Evolutionary conservation across 1,140 invertebrate genomes (phyloP).

Genomic region (Zaprionus camerounensis): DNA sequence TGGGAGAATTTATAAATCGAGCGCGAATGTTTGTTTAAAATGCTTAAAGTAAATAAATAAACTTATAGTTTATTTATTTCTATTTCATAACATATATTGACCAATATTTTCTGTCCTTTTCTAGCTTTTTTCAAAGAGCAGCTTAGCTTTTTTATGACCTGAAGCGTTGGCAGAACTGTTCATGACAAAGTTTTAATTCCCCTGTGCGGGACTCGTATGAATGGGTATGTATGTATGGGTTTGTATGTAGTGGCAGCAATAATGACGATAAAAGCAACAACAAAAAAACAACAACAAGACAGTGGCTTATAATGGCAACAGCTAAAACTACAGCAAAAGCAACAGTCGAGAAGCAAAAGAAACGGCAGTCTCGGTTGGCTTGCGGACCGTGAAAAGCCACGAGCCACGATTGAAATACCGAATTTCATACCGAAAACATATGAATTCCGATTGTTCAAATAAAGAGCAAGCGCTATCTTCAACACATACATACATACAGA

Average conservation of each 20-base stretch:
- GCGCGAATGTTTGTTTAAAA: too few relatives aligned
- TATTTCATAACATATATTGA: too few relatives aligned
- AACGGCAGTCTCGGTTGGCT: conserved; percentile 80
- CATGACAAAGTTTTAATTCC: too few relatives aligned
- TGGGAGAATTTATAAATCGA: too few relatives aligned
- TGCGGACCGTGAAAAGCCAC: conserved; percentile 82
- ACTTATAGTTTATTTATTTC: too few relatives aligned
- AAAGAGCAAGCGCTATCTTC: conserved; percentile 62
- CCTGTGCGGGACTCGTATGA: too few relatives aligned
- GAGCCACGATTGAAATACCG: conserved; percentile 83
- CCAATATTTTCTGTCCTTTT: too few relatives aligned
- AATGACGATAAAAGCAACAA: conserved; percentile 15
- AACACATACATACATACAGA: conserved; percentile 23
- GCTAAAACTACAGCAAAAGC: conserved; percentile 33
- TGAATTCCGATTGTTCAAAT: conserved; percentile 77
- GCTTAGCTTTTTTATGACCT: too few relatives aligned
- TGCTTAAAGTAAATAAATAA: too few relatives aligned
- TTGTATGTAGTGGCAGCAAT: conserved; percentile 13
- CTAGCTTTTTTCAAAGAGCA: too few relatives aligned
- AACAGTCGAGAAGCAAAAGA: conserved; percentile 73
- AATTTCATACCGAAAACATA: conserved; percentile 81
- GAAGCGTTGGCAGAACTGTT: too few relatives aligned
- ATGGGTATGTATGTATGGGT: neutral
- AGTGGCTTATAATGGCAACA: conserved; percentile 31
- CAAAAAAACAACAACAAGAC: conserved; percentile 22